Evolutionary conservation across 1,140 invertebrate species (phyloP).

Genomic region (Polypedilum vanderplanki): DNA sequence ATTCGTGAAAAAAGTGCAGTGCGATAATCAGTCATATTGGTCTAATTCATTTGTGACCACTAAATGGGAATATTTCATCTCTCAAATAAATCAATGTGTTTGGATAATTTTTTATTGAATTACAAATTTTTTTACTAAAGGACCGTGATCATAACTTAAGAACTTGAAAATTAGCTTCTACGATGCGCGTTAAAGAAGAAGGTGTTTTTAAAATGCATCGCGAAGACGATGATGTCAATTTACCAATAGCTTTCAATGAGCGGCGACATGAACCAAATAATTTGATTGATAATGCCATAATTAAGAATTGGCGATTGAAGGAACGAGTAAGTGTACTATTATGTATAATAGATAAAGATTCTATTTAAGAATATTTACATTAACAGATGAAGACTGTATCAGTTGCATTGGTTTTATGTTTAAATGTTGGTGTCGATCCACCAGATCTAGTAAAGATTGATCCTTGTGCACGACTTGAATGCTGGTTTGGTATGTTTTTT

Average conservation of each 20-base stretch:
- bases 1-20: no score
- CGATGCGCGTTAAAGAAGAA: slow-evolving; percentile 5
- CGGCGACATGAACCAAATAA: slow-evolving; percentile 69
- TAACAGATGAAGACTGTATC: slow-evolving; percentile 98
- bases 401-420: slow-evolving; percentile 93
- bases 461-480: slow-evolving; percentile 90
- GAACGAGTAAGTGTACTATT: slow-evolving; percentile 66
- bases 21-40: no score
- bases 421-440: slow-evolving; percentile 98
- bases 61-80: no score
- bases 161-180: background rate
- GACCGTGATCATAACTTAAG: background rate
- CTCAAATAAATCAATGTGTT: background rate
- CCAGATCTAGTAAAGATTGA: slow-evolving; percentile 96
- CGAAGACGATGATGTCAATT: slow-evolving; percentile 48
- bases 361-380: slow-evolving; percentile 33
- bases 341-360: no score
- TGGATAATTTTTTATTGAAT: background rate
- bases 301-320: slow-evolving; percentile 84
- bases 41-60: no score
- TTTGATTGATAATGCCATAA: slow-evolving; percentile 61
- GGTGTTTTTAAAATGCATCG: slow-evolving; percentile 7
- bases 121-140: background rate
- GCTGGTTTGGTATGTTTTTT: slow-evolving; percentile 88
- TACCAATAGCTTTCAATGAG: slow-evolving; percentile 60